Evolutionary conservation across 2,113 vertebrate species (phyloP).

Genomic region (Crypturellus undulatus): DNA sequence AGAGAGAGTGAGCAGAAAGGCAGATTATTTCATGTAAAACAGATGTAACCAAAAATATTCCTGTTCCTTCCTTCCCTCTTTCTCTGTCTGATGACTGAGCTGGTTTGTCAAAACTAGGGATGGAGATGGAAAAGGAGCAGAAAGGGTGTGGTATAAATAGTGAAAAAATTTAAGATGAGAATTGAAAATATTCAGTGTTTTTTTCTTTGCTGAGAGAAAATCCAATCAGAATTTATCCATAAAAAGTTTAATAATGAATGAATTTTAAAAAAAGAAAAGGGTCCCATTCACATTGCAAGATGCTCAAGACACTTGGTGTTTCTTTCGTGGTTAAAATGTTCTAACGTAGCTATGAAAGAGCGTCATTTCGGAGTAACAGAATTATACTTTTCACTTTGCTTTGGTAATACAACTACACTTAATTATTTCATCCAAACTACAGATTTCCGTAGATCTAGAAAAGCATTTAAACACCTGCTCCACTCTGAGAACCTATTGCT

Average conservation of each 20-base stretch:
- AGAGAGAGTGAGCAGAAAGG: neutral
- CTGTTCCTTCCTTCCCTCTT: neutral
- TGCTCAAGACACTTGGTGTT: neutral
- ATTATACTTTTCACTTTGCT: conserved; percentile 57
- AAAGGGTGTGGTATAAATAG: conserved; percentile 6
- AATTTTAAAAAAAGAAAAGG: neutral
- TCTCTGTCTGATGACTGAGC: conserved; percentile 36
- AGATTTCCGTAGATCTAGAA: conserved; percentile 37
- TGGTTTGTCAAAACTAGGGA: conserved; percentile 36
- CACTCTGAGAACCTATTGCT: conserved; percentile 36
- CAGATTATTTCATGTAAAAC: conserved; percentile 36
- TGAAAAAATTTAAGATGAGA: neutral
- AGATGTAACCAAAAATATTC: conserved; percentile 41
- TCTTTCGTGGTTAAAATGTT: conserved; percentile 31
- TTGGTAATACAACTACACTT: conserved; percentile 48
- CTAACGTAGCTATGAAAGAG: conserved; percentile 19
- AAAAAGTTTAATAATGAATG: neutral
- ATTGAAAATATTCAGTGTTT: conserved; percentile 15
- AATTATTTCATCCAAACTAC: conserved; percentile 60
- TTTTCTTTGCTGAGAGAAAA: conserved; percentile 13
- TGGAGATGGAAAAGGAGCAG: neutral
- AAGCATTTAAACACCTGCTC: conserved; percentile 54
- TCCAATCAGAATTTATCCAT: neutral
- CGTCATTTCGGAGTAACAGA: conserved; percentile 57
- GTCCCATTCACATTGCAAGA: neutral